Conservation (phyloP, 2,113 vertebrate species). For the Macrotis lagotis region DNA sequence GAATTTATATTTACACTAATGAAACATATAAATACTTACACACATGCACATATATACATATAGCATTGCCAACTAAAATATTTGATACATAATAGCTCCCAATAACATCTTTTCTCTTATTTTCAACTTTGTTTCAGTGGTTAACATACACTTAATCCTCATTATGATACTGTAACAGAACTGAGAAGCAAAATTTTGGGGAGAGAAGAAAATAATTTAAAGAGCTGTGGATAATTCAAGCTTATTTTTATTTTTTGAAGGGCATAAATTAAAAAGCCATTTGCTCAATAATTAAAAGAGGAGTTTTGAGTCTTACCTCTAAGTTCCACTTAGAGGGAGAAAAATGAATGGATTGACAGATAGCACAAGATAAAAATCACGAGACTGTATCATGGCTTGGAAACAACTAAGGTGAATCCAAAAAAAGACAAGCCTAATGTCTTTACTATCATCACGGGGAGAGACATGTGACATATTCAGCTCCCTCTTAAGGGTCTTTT, state of each 20-base stretch:
- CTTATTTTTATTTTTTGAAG: constrained; percentile 11
- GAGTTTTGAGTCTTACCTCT: neutral
- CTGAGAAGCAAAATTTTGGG: neutral
- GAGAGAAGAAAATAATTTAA: neutral
- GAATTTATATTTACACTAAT: neutral
- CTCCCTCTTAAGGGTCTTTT: neutral
- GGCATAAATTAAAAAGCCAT: neutral
- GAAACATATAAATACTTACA: neutral
- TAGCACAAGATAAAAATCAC: neutral
- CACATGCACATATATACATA: neutral
- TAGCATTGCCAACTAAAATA: neutral
- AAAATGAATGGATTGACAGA: neutral
- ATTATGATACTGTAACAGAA: neutral
- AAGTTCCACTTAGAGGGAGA: neutral
- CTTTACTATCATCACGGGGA: neutral
- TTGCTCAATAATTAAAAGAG: neutral
- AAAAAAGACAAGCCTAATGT: neutral
- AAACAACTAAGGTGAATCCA: neutral
- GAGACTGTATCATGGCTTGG: neutral
- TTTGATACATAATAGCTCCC: neutral
- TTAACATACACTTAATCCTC: neutral
- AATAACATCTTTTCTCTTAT: neutral
- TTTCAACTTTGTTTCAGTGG: neutral
- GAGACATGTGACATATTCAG: fast-evolving
- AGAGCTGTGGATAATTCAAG: neutral